Evolutionary conservation across 2,888 invertebrate genomes (phyloP).

Genomic region (Melanostoma scalare): DNA sequence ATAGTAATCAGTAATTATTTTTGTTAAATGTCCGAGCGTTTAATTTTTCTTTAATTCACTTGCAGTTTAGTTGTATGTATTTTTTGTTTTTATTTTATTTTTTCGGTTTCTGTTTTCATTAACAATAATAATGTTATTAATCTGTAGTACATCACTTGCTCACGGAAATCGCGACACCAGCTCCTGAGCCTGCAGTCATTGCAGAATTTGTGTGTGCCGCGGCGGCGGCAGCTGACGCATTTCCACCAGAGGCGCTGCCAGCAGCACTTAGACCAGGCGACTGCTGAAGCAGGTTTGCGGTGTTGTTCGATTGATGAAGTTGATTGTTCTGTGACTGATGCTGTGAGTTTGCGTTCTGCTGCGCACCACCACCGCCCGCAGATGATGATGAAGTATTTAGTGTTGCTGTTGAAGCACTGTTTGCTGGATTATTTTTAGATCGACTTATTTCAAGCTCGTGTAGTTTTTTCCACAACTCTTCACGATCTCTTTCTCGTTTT

Average conservation of each 20-base stretch:
- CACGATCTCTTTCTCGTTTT: conserved; percentile 93
- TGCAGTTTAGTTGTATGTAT: conserved; percentile 66
- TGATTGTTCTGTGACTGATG: conserved; percentile 73
- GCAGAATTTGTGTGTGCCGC: conserved; percentile 78
- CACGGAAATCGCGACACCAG: conserved; percentile 75
- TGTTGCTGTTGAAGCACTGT: conserved; percentile 75
- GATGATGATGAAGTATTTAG: conserved; percentile 65
- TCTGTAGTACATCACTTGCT: conserved; percentile 77
- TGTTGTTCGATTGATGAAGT: conserved; percentile 79
- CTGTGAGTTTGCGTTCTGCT: conserved; percentile 77
- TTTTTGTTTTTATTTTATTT: conserved; percentile 54
- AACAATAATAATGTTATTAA: conserved; percentile 73
- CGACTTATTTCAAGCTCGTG: conserved; percentile 92
- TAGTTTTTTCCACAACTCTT: conserved; percentile 98
- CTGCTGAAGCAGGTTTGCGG: conserved; percentile 75
- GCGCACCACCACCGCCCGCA: conserved; percentile 67
- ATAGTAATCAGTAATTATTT: conserved; percentile 68
- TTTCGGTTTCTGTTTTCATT: conserved; percentile 68
- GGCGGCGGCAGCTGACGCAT: conserved; percentile 74
- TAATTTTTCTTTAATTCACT: conserved; percentile 62
- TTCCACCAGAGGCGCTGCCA: conserved; percentile 79
- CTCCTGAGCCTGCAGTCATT: conserved; percentile 75
- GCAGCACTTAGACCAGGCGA: conserved; percentile 72
- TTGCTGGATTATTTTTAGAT: conserved; percentile 79
- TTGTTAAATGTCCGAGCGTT: conserved; percentile 67